Evolutionary conservation across 2,113 vertebrate species (phyloP).

Genomic region (Hemicordylus capensis): DNA sequence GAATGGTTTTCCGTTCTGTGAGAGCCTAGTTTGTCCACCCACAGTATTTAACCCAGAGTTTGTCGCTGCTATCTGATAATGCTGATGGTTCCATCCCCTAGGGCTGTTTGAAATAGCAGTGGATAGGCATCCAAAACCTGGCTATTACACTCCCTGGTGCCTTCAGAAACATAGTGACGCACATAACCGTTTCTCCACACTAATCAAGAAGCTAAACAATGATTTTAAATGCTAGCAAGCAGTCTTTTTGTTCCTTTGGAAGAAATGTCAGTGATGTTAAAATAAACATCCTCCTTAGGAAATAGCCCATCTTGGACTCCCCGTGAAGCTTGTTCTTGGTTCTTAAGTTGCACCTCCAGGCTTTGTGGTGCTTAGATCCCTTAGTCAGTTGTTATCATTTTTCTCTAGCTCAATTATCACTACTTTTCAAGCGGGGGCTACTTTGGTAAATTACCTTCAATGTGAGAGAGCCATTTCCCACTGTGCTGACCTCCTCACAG

Average conservation of each 20-base stretch:
- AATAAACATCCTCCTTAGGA: neutral
- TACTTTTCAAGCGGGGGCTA: too few species aligned
- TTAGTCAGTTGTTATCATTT: too few species aligned
- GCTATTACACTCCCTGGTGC: neutral
- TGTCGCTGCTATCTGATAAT: neutral
- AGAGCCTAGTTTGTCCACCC: neutral
- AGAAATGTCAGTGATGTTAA: neutral
- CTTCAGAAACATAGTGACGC: neutral
- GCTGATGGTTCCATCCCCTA: too few species aligned
- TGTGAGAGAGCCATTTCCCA: too few species aligned
- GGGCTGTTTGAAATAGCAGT: neutral
- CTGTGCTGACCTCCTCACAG: too few species aligned
- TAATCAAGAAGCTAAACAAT: neutral
- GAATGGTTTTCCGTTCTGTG: neutral
- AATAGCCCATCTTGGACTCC: neutral
- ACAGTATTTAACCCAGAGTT: neutral
- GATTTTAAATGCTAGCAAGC: neutral
- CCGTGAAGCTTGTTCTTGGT: neutral
- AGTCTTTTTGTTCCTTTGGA: neutral
- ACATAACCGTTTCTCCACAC: too few species aligned
- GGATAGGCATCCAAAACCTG: neutral
- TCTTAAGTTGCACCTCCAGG: neutral
- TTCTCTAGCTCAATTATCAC: too few species aligned
- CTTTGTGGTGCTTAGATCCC: too few species aligned
- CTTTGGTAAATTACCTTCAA: too few species aligned